Base-by-base conservation (phyloP, 1,140 invertebrate species). In the Eulimnadia texana region DNA sequence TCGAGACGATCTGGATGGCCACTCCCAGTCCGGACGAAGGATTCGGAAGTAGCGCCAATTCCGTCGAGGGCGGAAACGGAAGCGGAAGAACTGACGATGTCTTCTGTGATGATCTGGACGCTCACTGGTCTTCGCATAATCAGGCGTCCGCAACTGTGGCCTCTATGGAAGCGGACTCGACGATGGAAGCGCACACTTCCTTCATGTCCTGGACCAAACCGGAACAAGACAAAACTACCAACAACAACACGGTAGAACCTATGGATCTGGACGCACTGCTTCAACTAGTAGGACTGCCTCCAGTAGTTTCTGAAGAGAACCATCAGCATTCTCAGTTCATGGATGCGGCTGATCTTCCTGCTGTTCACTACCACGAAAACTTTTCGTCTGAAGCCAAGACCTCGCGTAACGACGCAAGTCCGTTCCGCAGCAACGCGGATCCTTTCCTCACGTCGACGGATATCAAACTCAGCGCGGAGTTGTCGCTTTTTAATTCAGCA, bases 1-100 rank as follows among this genome's bases (percentile, higher is more conserved):
- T 61, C 23, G 60, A 61, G 19, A 42, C 33, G 33, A 42, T 42
- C 33, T 61, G 60, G 60, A 11, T 61, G 24, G 60, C 60, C 16
- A 61, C 60, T 20, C 60, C 60, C 22, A 54, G 50, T 23, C 60
- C 60, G 22, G 60, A 61, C 53, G 60, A 61, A 61, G 60, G 60
- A 3, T 61, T 54, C 27, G 60, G 60, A 25, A 61, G 60, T 20
- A 61, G 60, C 51, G 53, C 60, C 20, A 54, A 52, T 33, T 27
- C 28, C 20, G 60, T 54, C 24, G 60, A 61, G 53, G 60, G 53
- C 16, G 42, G 53, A 23, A 61, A 28, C 16, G 33, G 33, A 9
- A 42, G 33, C 33, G 33, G 33, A 9, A 22, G 51, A 20, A 9
- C 3, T 19, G 55, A 57, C 25, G 55, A 57, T 27, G 55, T 57